These are phyloP conservation scores for Motacilla tschutschensis DNA, from an alignment of 2,113 vertebrate species.

Conservation along the genomic window DNA sequence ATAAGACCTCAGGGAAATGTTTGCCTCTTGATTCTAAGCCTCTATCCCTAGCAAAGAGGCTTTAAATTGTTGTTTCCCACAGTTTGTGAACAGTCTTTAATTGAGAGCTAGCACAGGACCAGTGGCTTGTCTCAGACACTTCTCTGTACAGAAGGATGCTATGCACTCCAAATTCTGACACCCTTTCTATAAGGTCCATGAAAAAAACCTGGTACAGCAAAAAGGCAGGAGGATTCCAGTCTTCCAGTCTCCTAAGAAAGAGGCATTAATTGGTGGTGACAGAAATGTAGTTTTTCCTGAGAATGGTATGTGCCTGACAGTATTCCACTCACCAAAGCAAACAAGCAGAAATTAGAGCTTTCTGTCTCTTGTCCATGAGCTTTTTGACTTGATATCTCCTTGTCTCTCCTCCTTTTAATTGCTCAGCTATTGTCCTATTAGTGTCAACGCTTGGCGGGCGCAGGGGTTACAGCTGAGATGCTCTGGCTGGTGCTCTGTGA, in stretches of 20 bases:
- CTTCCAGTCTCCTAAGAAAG: not conserved
- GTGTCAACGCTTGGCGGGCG: not conserved
- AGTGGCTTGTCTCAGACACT: not conserved
- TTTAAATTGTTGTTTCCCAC: not conserved
- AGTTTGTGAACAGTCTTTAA: not conserved
- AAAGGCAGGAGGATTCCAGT: not conserved
- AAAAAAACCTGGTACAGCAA: not conserved
- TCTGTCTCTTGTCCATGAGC: conserved; percentile 42
- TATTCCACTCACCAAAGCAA: conserved; percentile 45
- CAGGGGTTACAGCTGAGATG: conserved; percentile 17
- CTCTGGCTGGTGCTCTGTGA: not conserved
- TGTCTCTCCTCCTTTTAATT: conserved; percentile 48
- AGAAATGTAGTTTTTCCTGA: conserved; percentile 32
- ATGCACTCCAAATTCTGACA: not conserved
- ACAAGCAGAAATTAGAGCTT: conserved; percentile 35
- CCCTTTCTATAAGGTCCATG: not conserved
- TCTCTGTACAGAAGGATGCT: not conserved
- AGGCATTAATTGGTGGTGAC: conserved; percentile 29
- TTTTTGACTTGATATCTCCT: conserved; percentile 49
- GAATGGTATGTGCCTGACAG: conserved; percentile 17
- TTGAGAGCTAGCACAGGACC: not conserved
- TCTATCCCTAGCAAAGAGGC: not conserved
- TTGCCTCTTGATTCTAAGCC: not conserved
- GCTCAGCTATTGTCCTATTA: conserved; percentile 46
- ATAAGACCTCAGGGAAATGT: not conserved